Conservation (phyloP, 2,888 invertebrate genomes). For the Cryptus viduatorius region DNA sequence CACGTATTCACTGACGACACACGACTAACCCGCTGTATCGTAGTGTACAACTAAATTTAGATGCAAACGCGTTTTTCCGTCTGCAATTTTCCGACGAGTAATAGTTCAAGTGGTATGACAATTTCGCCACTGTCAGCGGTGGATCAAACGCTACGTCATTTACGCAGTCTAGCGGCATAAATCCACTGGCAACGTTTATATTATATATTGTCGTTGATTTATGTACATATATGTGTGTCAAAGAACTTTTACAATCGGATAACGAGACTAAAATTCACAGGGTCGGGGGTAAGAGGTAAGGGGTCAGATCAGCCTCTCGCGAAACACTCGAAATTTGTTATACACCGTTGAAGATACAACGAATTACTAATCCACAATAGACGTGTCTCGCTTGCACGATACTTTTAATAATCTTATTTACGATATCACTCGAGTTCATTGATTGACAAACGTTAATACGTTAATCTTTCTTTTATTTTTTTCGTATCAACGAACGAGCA, state of each 20-base stretch:
- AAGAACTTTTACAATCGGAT: neutral
- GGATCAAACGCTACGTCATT: constrained; percentile 7
- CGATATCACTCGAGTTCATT: neutral
- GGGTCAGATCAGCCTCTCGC: constrained; percentile 24
- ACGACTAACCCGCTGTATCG: constrained; percentile 17
- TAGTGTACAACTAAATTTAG: constrained; percentile 62
- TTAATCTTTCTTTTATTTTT: neutral
- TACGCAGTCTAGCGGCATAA: neutral
- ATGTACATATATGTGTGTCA: neutral
- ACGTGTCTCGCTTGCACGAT: neutral
- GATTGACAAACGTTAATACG: constrained; percentile 1
- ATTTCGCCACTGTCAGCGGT: constrained; percentile 33
- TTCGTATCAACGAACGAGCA: neutral
- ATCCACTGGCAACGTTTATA: constrained; percentile 13
- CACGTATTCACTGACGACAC: constrained; percentile 27
- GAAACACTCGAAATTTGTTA: constrained; percentile 33
- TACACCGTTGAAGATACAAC: neutral
- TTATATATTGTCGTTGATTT: neutral
- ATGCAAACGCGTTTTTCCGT: constrained; percentile 61
- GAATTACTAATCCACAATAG: neutral
- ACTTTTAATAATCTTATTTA: neutral
- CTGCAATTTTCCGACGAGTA: constrained; percentile 54
- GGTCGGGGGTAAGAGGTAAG: neutral
- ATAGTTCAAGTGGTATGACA: neutral
- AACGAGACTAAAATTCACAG: constrained; percentile 14